phyloP scores from a whole-genome alignment of 2,113 vertebrate species.

The Heterocephalus glaber region DNA sequence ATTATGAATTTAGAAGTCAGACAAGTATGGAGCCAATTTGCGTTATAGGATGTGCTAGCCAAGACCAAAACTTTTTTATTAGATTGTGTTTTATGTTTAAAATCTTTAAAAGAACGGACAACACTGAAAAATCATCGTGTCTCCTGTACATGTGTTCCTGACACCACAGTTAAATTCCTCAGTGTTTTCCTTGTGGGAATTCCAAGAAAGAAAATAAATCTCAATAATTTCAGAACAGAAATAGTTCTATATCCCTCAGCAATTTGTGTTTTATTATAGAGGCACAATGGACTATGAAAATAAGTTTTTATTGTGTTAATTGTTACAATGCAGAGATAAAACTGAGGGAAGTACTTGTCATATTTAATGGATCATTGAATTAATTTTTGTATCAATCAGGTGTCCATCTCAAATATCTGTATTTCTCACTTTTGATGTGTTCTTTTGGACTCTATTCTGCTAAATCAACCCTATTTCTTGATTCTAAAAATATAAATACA shows the following conservation, averaged over 20 bases:
- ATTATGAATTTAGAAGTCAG: background rate
- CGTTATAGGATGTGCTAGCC: background rate
- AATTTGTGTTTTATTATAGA: background rate
- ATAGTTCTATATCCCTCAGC: background rate
- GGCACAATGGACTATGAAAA: background rate
- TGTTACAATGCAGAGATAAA: background rate
- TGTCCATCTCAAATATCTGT: background rate
- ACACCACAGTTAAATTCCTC: background rate
- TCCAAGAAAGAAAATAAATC: background rate
- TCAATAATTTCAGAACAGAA: constrained; percentile 3
- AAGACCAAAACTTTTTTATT: background rate
- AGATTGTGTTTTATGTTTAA: constrained; percentile 6
- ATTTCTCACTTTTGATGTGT: background rate
- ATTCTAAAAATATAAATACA: background rate
- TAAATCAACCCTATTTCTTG: constrained; percentile 16
- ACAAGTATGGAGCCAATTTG: background rate
- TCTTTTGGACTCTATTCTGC: background rate
- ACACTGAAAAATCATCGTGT: background rate
- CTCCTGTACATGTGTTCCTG: background rate
- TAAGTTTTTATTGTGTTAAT: background rate
- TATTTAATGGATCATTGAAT: background rate
- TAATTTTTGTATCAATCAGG: background rate
- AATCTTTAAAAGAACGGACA: background rate
- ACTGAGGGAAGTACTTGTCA: background rate
- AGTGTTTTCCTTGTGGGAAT: background rate